Conservation (phyloP, 2,797 vertebrate genomes). For the Peromyscus melanophrys region DNA sequence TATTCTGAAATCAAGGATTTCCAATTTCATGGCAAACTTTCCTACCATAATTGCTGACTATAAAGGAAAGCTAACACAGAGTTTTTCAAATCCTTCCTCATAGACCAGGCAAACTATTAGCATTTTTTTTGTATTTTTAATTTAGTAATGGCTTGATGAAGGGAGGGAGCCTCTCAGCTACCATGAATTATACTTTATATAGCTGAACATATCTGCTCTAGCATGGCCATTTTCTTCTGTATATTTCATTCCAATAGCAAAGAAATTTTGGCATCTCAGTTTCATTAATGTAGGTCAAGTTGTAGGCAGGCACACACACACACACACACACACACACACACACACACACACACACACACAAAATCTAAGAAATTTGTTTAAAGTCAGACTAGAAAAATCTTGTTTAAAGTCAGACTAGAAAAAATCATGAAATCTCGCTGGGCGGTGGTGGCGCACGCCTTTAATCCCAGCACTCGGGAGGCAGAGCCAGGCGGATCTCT, state of each 20-base stretch:
- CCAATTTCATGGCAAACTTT: background rate
- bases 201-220: background rate
- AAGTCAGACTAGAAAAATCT: background rate
- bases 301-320: background rate
- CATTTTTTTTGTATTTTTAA: background rate
- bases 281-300: background rate
- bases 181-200: background rate
- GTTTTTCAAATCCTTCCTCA: background rate
- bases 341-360: no score
- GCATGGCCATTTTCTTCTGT: background rate
- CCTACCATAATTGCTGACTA: background rate
- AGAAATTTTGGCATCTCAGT: background rate
- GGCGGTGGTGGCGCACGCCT: no score
- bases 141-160: background rate
- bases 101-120: slow-evolving; percentile 22
- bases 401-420: background rate
- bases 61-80: background rate
- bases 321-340: no score
- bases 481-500: no score
- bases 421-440: slow-evolving; percentile 17
- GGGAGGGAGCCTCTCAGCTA: background rate
- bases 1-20: background rate
- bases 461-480: no score
- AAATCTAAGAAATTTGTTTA: background rate
- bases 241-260: background rate